Conservation (phyloP, 1,140 invertebrate species). For the Drosophila nigromelanica region DNA sequence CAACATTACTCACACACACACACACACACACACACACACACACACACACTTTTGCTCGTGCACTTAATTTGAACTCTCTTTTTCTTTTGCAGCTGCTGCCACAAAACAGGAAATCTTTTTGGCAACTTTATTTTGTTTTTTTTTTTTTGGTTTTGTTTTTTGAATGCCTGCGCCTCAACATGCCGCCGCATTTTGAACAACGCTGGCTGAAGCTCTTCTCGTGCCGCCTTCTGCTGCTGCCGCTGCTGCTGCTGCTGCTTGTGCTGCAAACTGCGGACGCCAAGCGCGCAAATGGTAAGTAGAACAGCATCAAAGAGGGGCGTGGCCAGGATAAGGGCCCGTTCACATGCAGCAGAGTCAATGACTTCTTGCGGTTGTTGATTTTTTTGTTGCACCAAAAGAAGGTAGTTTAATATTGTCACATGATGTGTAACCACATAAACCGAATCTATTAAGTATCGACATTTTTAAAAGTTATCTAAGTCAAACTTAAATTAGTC, state of each 20-base stretch:
- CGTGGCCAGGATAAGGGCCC: neutral
- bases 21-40: slow-evolving; percentile 35
- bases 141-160: slow-evolving; percentile 48
- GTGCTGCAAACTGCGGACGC: slow-evolving; percentile 45
- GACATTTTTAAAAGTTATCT: too few species aligned
- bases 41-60: slow-evolving; percentile 18
- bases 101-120: slow-evolving; percentile 72
- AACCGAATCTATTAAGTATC: too few species aligned
- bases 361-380: slow-evolving; percentile 34
- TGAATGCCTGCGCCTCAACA: slow-evolving; percentile 61
- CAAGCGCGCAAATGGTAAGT: slow-evolving; percentile 68
- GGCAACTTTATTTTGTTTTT: slow-evolving; percentile 44
- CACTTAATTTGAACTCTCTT: slow-evolving; percentile 37
- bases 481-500: too few species aligned
- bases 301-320: slow-evolving; percentile 11
- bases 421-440: neutral
- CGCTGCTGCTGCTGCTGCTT: slow-evolving; percentile 48
- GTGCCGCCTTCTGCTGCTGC: slow-evolving; percentile 49
- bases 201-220: slow-evolving; percentile 73
- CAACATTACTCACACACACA: slow-evolving; percentile 36
- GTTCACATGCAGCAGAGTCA: slow-evolving; percentile 33
- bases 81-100: slow-evolving; percentile 58
- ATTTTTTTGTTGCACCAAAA: neutral
- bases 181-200: slow-evolving; percentile 72
- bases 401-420: neutral